phyloP scores from a whole-genome alignment of 2,797 vertebrate species.

The Podarcis lilfordi region DNA sequence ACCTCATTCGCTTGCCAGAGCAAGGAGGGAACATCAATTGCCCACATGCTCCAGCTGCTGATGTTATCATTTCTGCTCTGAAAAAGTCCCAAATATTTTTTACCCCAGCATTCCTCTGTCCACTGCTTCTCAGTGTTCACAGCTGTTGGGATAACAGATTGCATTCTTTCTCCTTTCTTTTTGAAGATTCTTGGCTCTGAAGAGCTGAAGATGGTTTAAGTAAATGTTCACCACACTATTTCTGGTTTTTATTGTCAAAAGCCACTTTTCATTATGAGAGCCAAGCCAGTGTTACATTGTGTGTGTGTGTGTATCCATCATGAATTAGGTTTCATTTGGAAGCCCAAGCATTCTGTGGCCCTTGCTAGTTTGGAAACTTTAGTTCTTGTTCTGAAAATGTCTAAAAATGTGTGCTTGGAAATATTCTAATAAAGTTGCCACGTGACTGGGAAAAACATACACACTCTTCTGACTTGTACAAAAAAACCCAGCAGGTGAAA shows the following conservation, averaged over 20 bases:
- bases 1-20: too few relatives aligned
- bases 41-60: too few relatives aligned
- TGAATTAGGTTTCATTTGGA: not conserved
- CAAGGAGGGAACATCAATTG: too few relatives aligned
- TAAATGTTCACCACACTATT: conserved; percentile 1
- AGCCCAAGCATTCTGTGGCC: not conserved
- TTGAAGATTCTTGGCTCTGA: conserved; percentile 16
- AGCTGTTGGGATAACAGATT: not conserved
- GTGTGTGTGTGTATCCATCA: too few relatives aligned
- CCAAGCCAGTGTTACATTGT: not conserved
- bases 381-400: not conserved
- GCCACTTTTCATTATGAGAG: not conserved
- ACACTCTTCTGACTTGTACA: not conserved
- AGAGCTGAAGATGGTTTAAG: conserved; percentile 22
- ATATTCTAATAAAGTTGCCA: not conserved
- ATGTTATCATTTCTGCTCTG: too few relatives aligned
- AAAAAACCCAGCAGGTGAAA: not conserved
- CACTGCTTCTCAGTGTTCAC: not conserved
- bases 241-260: conserved; percentile 19
- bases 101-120: too few relatives aligned
- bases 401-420: not conserved
- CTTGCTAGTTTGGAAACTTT: not conserved
- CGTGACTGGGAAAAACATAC: not conserved
- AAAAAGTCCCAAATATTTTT: too few relatives aligned
- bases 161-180: not conserved